phyloP scores from a whole-genome alignment of 1,140 invertebrate species.

The Bombus confusus region DNA sequence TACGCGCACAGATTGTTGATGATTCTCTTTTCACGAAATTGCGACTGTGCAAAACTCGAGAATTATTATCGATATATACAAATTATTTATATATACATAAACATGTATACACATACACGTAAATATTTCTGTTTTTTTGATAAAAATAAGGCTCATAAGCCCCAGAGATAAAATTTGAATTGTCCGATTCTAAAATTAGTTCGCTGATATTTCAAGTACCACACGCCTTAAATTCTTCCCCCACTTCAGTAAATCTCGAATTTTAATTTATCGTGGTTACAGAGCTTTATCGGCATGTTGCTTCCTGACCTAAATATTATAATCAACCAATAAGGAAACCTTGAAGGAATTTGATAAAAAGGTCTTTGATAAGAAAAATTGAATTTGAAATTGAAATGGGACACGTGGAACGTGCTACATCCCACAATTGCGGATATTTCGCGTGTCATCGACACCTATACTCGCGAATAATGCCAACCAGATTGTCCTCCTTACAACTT shows the following conservation, averaged over 20 bases:
- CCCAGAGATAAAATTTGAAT: too few species aligned
- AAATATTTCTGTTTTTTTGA: too few species aligned
- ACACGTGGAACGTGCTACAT: background rate
- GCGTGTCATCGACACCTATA: constrained; percentile 3
- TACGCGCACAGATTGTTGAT: too few species aligned
- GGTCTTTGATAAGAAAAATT: background rate
- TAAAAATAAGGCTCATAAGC: too few species aligned
- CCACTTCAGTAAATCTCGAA: background rate
- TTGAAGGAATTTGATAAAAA: background rate
- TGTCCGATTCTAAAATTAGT: too few species aligned
- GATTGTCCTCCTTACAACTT: constrained; percentile 17
- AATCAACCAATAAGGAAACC: background rate
- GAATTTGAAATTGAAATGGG: background rate
- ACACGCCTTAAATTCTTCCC: background rate
- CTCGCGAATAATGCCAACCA: background rate
- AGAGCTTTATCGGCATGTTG: background rate
- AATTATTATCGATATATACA: too few species aligned
- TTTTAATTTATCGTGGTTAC: background rate
- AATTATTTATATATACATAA: too few species aligned
- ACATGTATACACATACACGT: too few species aligned
- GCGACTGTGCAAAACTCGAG: too few species aligned
- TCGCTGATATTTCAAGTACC: too few species aligned
- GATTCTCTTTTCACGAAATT: too few species aligned
- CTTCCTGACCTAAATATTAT: background rate
- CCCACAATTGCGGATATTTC: background rate